Conservation (phyloP, 1,140 invertebrate genomes). For the Panonychus citri region DNA sequence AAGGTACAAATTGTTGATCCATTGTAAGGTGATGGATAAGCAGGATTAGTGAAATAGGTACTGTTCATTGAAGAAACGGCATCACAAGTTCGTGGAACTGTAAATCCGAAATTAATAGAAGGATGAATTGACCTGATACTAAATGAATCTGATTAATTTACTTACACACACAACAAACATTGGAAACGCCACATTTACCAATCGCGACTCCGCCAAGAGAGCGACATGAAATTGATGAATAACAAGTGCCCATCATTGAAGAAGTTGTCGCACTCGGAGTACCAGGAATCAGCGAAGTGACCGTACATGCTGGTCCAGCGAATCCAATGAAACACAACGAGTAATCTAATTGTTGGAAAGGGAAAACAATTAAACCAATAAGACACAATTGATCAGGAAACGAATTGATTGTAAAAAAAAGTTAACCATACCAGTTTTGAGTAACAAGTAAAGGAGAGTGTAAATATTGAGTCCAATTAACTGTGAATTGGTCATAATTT, state of each 20-base stretch:
- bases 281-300: conserved; percentile 2
- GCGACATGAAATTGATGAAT: conserved; percentile 12
- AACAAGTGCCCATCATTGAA: conserved; percentile 12
- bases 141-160: too few species aligned
- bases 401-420: too few species aligned
- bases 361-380: too few species aligned
- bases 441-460: too few species aligned
- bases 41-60: conserved; percentile 15
- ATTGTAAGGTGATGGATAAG: conserved; percentile 11
- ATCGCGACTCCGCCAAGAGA: conserved; percentile 14
- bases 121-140: too few species aligned
- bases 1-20: conserved; percentile 31
- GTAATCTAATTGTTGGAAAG: too few species aligned
- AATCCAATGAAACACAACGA: neutral
- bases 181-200: conserved; percentile 11
- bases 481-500: too few species aligned
- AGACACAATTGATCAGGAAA: too few species aligned
- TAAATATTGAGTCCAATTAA: too few species aligned
- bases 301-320: conserved; percentile 1
- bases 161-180: conserved; percentile 17
- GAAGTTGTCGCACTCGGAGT: neutral
- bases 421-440: too few species aligned
- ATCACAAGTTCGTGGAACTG: conserved; percentile 12
- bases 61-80: conserved; percentile 6
- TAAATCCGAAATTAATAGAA: neutral